Evolutionary conservation across 2,888 invertebrate genomes (phyloP).

Genomic region (Acanthococcus lagerstroemiae): DNA sequence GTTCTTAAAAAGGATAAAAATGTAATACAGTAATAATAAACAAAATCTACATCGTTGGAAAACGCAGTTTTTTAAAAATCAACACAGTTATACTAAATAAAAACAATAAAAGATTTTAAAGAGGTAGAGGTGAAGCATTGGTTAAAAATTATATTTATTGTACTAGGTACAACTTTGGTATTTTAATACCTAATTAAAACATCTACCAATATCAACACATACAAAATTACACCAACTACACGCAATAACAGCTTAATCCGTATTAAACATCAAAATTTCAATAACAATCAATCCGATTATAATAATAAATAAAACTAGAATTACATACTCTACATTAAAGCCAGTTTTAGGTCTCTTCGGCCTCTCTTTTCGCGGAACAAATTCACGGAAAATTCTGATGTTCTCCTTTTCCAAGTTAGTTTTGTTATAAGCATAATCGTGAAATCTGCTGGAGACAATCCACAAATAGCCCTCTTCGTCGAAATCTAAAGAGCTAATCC

Average conservation of each 20-base stretch:
- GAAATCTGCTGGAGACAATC: constrained; percentile 6
- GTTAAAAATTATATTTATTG: too few relatives aligned
- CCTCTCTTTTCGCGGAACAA: neutral
- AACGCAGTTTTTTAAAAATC: too few relatives aligned
- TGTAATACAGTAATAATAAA: too few relatives aligned
- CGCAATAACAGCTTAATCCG: constrained; percentile 4
- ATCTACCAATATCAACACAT: too few relatives aligned
- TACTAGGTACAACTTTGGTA: too few relatives aligned
- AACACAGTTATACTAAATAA: too few relatives aligned
- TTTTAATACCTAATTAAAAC: too few relatives aligned
- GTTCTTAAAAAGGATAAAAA: too few relatives aligned
- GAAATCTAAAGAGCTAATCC: constrained; percentile 11
- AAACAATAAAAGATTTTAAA: too few relatives aligned
- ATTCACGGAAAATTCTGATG: constrained; percentile 10
- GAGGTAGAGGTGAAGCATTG: too few relatives aligned
- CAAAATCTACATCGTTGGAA: too few relatives aligned
- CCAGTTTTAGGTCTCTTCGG: constrained; percentile 11
- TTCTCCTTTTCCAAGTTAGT: constrained; percentile 9
- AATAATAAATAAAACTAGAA: constrained; percentile 11
- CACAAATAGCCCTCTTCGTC: constrained; percentile 21
- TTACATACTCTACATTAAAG: constrained; percentile 9
- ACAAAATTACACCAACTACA: too few relatives aligned
- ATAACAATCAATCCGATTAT: constrained; percentile 16
- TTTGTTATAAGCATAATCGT: constrained; percentile 3
- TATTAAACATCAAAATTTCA: constrained; percentile 20